Percentiles rank a stretch among this genome's conserved stretches.
Evolutionary conservation across 2,888 invertebrate genomes (phyloP).

Genomic region (Cerceris ruficornis): DNA sequence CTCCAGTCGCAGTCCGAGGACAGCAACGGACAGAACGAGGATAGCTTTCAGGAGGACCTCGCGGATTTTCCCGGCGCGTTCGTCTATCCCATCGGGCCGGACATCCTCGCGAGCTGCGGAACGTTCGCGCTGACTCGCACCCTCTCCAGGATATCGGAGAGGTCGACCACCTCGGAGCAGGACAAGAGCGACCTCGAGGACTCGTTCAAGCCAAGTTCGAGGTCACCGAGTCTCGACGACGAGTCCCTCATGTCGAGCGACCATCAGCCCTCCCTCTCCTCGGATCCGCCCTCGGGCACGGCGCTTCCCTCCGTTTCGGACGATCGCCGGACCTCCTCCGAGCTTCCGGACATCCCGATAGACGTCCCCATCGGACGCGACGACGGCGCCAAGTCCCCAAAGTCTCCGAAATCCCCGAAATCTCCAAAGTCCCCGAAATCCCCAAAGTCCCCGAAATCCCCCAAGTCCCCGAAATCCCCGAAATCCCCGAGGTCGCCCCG

Average conservation of each 20-base stretch:
- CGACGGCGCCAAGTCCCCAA: conserved; percentile 77
- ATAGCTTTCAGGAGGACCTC: conserved; percentile 88
- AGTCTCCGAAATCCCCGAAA: conserved; percentile 20
- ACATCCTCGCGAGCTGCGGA: conserved; percentile 88
- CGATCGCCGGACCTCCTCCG: conserved; percentile 91
- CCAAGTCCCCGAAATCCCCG: no score
- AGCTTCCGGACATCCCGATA: conserved; percentile 92
- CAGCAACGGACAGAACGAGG: conserved; percentile 78
- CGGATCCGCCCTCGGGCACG: conserved; percentile 87
- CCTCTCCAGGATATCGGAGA: conserved; percentile 92
- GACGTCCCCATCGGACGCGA: conserved; percentile 85
- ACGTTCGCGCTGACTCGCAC: conserved; percentile 90
- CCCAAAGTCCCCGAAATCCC: no score
- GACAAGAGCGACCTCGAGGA: conserved; percentile 92
- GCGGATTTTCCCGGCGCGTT: conserved; percentile 90
- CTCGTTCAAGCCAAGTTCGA: conserved; percentile 92
- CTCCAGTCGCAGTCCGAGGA: conserved; percentile 77
- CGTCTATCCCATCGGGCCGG: conserved; percentile 88
- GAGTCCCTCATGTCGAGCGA: conserved; percentile 92
- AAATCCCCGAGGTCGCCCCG: conserved; percentile 66
- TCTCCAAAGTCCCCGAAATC: no score
- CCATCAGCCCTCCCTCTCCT: conserved; percentile 92
- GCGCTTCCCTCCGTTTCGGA: conserved; percentile 86
- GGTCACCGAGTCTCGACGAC: conserved; percentile 92
- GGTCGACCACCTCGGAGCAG: conserved; percentile 94